Evolutionary conservation across 2,888 invertebrate genomes (phyloP), one percentile per base, ranked within the genome.

Genomic region (Drepanosiphum platanoidis): DNA sequence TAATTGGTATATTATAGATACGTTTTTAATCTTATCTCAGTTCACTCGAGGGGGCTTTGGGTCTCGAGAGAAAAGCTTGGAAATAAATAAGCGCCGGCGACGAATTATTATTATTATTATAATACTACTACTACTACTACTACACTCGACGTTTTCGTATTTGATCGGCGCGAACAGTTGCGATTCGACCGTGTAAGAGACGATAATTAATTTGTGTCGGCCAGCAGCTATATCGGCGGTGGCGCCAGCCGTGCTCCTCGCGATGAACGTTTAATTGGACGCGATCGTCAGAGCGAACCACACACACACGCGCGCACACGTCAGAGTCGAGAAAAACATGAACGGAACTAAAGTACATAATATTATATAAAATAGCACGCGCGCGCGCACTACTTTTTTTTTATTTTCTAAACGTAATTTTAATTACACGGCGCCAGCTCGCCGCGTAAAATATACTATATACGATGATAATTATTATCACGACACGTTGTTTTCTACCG

Each of bases 201-300:
- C 64, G n/a, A 46, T 82, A 30, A 46, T 61, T 34, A 13, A 74
- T 64, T 74, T n/a, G 64, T 13, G 32, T 9, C 27, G 34, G 58
- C 32, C 18, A 72, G 34, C 64, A 66, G 64, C 68, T 75, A 15
- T 15, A 15, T 3, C 13, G 13, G 58, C 18, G 13, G 3, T 84
- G 75, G 75, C 75, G 75, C 75, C 75, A 75, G 64, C 30, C 68
- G 27, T 30, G 36, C 18, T 15, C 18, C 11, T 68, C 46, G 27
- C 52, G 27, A 75, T 52, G 36, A 68, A 68, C 30, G 27, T 68
- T 75, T 66, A 84, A 84, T 84, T 75, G 83, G 68, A 75, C 52
- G 18, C 74, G 42, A 75, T 75, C 68, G 39, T 84, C 52, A 15
- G 68, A 75, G 30, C 66, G n/a, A 34, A 75, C 83, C 15, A n/a